phyloP scores from a whole-genome alignment of 2,888 invertebrate species.

The Lycocerus yunnanus region DNA sequence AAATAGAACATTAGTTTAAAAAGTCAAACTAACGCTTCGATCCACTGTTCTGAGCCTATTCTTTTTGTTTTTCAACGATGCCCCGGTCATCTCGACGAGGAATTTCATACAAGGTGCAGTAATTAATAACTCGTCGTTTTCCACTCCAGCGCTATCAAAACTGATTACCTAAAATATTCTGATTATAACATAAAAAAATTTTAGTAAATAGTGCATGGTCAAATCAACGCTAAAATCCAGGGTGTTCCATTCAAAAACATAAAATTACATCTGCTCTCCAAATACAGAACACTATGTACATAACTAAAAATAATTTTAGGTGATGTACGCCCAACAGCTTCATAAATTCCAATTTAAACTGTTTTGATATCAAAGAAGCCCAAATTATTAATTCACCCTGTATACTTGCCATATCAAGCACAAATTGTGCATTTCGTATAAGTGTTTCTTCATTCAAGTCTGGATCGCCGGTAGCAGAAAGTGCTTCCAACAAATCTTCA shows the following conservation, averaged over 20 bases:
- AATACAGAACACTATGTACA: too few species aligned
- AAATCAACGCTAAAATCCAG: too few species aligned
- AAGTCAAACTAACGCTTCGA: slow-evolving; percentile 39
- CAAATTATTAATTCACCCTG: not conserved
- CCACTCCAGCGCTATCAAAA: slow-evolving; percentile 54
- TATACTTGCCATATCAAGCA: slow-evolving; percentile 70
- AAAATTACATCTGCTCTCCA: too few species aligned
- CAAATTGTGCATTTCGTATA: slow-evolving; percentile 78
- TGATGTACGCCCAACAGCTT: not conserved
- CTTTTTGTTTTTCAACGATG: slow-evolving; percentile 68
- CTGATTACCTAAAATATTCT: slow-evolving; percentile 44
- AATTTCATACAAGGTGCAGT: slow-evolving; percentile 76
- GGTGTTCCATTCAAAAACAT: too few species aligned
- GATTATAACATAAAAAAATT: not conserved
- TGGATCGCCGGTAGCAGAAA: slow-evolving; percentile 54
- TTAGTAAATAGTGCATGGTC: not conserved
- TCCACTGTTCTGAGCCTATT: slow-evolving; percentile 60
- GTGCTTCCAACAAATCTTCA: slow-evolving; percentile 75
- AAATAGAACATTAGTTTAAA: not conserved
- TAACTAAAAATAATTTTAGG: too few species aligned
- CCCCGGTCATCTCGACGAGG: slow-evolving; percentile 76
- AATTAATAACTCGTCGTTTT: slow-evolving; percentile 68
- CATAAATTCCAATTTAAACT: not conserved
- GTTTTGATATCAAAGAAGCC: not conserved
- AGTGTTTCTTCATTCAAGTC: slow-evolving; percentile 72